A percentile compares a stretch with the other conserved stretches of the same genome.
phyloP scores from a whole-genome alignment of 2,113 vertebrate genomes.

The Alligator sinensis region DNA sequence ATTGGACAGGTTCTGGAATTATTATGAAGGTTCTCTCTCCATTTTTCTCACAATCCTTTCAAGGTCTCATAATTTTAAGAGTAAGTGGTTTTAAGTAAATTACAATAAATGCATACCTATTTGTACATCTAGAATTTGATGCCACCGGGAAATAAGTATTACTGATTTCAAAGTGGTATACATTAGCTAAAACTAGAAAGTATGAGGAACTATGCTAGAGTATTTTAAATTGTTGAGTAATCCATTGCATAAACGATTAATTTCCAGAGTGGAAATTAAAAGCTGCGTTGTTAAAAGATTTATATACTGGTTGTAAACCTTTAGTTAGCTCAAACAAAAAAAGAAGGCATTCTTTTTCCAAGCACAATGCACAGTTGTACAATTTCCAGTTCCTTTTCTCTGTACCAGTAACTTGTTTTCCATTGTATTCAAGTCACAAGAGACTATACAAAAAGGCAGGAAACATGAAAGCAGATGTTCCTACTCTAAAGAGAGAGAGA shows the following conservation, averaged over 20 bases:
- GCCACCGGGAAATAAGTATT: conserved; percentile 41
- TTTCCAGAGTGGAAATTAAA: conserved; percentile 51
- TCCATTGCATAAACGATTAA: conserved; percentile 60
- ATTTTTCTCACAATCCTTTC: conserved; percentile 26
- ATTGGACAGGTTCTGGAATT: neutral
- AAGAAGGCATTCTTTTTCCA: neutral
- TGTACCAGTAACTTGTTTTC: neutral
- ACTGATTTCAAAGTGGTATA: conserved; percentile 30
- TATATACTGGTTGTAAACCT: neutral
- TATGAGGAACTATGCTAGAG: conserved; percentile 13
- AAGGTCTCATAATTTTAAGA: neutral
- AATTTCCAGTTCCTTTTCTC: neutral
- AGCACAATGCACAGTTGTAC: neutral
- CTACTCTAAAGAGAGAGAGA: neutral
- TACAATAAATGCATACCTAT: conserved; percentile 41
- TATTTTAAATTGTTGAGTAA: conserved; percentile 46
- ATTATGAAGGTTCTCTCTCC: neutral
- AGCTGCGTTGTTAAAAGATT: conserved; percentile 38
- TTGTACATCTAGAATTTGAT: conserved; percentile 43
- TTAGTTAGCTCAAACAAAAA: conserved; percentile 22
- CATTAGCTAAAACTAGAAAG: conserved; percentile 52
- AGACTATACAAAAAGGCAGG: neutral
- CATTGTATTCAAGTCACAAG: neutral
- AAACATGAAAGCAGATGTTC: conserved; percentile 18
- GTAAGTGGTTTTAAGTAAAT: conserved; percentile 35